Conservation (phyloP, 2,113 vertebrate genomes). For the Oophaga pumilio region DNA sequence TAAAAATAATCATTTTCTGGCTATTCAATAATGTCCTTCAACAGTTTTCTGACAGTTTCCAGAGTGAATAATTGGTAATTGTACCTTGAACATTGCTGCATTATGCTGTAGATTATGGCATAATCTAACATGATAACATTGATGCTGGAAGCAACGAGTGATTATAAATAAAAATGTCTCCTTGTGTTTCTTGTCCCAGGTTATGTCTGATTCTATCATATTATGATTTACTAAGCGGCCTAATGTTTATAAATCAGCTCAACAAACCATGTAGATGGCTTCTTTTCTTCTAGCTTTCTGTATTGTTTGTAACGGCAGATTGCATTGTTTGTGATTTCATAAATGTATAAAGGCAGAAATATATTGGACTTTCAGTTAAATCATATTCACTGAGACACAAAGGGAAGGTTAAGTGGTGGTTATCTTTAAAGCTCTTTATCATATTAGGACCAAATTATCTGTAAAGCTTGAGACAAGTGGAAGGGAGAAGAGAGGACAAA, state of each 20-base stretch:
- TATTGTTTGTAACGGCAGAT: slow-evolving; percentile 17
- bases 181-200: slow-evolving; percentile 37
- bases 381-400: neutral
- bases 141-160: slow-evolving; percentile 30
- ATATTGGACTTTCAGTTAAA: slow-evolving; percentile 11
- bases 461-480: slow-evolving; percentile 1
- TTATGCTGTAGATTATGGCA: slow-evolving; percentile 42
- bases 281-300: neutral
- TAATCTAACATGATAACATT: slow-evolving; percentile 50
- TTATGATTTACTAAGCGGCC: slow-evolving; percentile 36
- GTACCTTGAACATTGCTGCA: slow-evolving; percentile 44
- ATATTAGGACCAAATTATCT: slow-evolving; percentile 5
- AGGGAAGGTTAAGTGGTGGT: slow-evolving; percentile 17
- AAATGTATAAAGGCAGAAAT: neutral
- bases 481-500: neutral
- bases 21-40: slow-evolving; percentile 48
- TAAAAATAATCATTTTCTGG: slow-evolving; percentile 23
- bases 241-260: slow-evolving; percentile 41
- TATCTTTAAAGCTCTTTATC: slow-evolving; percentile 36
- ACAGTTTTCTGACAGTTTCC: slow-evolving; percentile 37
- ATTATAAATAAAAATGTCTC: slow-evolving; percentile 48
- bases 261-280: slow-evolving; percentile 33
- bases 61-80: slow-evolving; percentile 51
- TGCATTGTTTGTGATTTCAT: slow-evolving; percentile 3
- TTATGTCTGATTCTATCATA: slow-evolving; percentile 51